Conservation (phyloP, 2,797 vertebrate species). For the Protonibea diacanthus region DNA sequence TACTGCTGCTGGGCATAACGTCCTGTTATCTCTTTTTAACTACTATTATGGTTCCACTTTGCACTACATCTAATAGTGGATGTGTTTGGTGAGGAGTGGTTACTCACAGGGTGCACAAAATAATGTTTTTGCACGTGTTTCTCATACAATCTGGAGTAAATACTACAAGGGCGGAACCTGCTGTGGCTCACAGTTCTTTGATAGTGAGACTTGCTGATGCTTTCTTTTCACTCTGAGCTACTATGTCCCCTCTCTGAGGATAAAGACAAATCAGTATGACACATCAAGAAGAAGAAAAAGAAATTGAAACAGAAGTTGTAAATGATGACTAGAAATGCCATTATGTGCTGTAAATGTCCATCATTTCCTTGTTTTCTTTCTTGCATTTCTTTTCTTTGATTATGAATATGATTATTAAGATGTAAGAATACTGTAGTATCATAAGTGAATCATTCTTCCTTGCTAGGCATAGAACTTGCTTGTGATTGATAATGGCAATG, state of each 20-base stretch:
- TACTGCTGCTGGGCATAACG: conserved; percentile 51
- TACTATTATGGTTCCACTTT: conserved; percentile 61
- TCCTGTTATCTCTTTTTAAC: conserved; percentile 47
- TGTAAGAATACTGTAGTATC: conserved; percentile 85
- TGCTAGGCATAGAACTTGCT: conserved; percentile 86
- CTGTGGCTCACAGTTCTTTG: conserved; percentile 36
- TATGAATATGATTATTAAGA: conserved; percentile 81
- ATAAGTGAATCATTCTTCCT: conserved; percentile 83
- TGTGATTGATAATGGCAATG: conserved; percentile 86
- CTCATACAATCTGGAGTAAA: conserved; percentile 43
- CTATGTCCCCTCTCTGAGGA: conserved; percentile 31
- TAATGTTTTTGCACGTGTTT: conserved; percentile 42
- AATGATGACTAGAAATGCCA: conserved; percentile 77
- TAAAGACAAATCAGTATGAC: conserved; percentile 73
- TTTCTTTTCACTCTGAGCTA: conserved; percentile 35
- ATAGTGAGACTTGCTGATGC: conserved; percentile 19
- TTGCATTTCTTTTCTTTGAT: conserved; percentile 76
- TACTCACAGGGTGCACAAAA: conserved; percentile 65
- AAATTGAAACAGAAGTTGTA: conserved; percentile 67
- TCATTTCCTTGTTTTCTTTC: conserved; percentile 76
- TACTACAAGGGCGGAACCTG: conserved; percentile 27
- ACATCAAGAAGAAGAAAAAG: conserved; percentile 53
- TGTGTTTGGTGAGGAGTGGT: conserved; percentile 44
- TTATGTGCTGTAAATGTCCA: conserved; percentile 82
- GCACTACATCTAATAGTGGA: conserved; percentile 69